phyloP scores from a whole-genome alignment of 2,797 vertebrate species.

The Spatula versicolor region DNA sequence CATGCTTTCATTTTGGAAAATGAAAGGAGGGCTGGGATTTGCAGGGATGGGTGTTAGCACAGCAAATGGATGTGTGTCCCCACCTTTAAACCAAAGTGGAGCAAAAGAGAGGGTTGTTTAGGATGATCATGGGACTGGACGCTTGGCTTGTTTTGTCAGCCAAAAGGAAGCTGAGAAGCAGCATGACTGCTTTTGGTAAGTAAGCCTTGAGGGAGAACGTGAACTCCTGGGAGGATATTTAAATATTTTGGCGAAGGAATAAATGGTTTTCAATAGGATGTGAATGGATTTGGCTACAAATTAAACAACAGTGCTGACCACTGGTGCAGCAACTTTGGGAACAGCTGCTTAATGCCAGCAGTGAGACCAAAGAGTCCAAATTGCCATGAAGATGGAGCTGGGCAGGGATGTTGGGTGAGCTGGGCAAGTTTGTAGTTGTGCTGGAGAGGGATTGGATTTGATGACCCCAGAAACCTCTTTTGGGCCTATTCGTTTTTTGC shows the following conservation, averaged over 20 bases:
- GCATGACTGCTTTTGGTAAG: not conserved
- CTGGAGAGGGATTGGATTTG: not conserved
- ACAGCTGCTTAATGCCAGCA: not conserved
- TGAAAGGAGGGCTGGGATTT: not conserved
- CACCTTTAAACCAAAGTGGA: not conserved
- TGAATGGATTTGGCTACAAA: not conserved
- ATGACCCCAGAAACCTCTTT: not conserved
- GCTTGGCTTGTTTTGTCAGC: not conserved
- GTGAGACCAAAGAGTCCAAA: not conserved
- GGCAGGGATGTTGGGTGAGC: not conserved
- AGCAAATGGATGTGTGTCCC: not conserved
- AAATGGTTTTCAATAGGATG: slow-evolving; percentile 1
- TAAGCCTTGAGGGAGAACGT: not conserved
- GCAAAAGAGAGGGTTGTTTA: not conserved
- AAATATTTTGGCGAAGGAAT: not conserved
- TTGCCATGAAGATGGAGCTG: not conserved
- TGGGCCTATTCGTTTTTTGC: not conserved
- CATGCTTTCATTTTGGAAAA: not conserved
- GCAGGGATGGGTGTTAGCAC: not conserved
- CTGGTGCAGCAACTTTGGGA: not conserved
- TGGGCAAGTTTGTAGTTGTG: not conserved
- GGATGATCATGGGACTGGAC: not conserved
- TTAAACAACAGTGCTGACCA: not conserved
- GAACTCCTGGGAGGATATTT: not conserved
- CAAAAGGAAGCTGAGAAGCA: not conserved